Percentiles rank a stretch among this genome's conserved stretches.
phyloP scores from a whole-genome alignment of 2,113 vertebrate species.

The Gallinago undulata region DNA sequence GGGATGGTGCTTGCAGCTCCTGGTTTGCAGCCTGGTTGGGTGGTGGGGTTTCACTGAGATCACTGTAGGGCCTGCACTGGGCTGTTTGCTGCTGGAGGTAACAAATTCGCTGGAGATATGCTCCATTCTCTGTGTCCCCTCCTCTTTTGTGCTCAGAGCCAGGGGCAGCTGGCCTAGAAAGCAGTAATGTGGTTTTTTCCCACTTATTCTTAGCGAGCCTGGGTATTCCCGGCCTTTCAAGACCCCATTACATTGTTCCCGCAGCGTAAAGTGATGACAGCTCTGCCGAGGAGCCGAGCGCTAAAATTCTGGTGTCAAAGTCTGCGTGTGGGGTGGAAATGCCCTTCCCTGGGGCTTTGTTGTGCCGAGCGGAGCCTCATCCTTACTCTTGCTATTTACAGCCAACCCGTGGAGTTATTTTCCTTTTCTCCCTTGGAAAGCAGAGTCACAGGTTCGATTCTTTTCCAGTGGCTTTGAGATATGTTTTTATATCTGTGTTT shows the following conservation, averaged over 20 bases:
- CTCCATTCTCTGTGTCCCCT: fast-evolving
- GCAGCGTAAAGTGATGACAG: neutral
- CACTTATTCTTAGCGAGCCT: neutral
- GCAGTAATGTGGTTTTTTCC: neutral
- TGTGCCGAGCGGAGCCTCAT: neutral
- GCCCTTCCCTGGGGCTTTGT: neutral
- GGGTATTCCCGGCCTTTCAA: neutral
- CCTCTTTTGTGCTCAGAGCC: neutral
- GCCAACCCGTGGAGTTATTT: neutral
- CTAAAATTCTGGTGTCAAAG: neutral
- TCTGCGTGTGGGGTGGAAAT: neutral
- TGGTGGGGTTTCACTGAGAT: neutral
- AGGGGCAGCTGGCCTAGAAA: neutral
- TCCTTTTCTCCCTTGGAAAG: neutral
- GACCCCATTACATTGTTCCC: neutral
- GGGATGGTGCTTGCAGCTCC: neutral
- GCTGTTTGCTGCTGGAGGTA: neutral
- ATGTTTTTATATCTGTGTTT: too few species aligned
- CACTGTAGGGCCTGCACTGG: neutral
- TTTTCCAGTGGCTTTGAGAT: neutral
- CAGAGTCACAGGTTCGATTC: fast-evolving
- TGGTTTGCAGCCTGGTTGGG: fast-evolving
- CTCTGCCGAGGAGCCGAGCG: neutral
- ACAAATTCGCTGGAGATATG: neutral
- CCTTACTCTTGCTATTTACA: neutral